Conservation (phyloP, 2,888 invertebrate genomes). For the Altica lythri region DNA sequence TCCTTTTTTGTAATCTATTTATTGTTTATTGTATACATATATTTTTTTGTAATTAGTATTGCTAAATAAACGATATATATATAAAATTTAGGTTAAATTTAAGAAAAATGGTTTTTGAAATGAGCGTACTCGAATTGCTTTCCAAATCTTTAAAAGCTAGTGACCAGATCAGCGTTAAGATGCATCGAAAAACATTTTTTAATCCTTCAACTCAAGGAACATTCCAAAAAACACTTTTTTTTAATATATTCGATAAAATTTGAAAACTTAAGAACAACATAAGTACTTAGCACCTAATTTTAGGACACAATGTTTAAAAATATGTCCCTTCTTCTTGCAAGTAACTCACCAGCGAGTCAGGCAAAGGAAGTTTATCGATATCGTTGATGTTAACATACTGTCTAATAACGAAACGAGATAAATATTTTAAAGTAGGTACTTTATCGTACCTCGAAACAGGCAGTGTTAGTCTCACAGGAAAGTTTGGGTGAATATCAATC, state of each 20-base stretch:
- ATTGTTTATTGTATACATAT: too few relatives aligned
- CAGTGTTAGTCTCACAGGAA: conserved; percentile 74
- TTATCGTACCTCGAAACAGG: conserved; percentile 76
- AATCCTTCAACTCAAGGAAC: too few relatives aligned
- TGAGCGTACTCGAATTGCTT: too few relatives aligned
- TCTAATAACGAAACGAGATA: conserved; percentile 75
- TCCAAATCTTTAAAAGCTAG: too few relatives aligned
- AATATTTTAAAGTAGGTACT: conserved; percentile 71
- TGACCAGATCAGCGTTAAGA: too few relatives aligned
- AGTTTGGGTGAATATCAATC: conserved; percentile 69
- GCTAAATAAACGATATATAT: too few relatives aligned
- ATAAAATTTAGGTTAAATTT: too few relatives aligned
- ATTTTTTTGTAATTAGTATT: too few relatives aligned
- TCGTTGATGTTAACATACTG: conserved; percentile 70
- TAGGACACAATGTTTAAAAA: conserved; percentile 32
- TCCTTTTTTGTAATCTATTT: too few relatives aligned
- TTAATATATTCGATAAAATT: conserved; percentile 21
- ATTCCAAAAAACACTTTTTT: conserved; percentile 2
- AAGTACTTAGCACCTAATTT: conserved; percentile 24
- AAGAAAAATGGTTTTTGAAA: too few relatives aligned
- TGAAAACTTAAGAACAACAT: conserved; percentile 18
- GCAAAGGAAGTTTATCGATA: conserved; percentile 72
- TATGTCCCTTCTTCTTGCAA: conserved; percentile 53
- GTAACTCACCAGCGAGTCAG: conserved; percentile 62
- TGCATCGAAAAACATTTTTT: too few relatives aligned